Evolutionary conservation across 2,888 invertebrate genomes (phyloP), one percentile per base, ranked within the genome.

Genomic region (Phengaris alcon): DNA sequence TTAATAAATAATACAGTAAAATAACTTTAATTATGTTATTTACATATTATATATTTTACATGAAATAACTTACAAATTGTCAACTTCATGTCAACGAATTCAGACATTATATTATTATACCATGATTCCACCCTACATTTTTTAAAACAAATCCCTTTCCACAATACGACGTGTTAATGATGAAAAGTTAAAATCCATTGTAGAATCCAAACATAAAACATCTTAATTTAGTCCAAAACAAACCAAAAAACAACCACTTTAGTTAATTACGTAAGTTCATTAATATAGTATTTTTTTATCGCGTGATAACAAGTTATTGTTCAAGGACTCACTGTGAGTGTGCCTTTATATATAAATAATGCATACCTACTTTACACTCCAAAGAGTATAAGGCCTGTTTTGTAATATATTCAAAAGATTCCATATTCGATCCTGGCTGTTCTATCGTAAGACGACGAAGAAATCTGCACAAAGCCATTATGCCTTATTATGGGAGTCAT

Each of bases 401-500:
- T 54, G 52, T 72, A 52, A 54, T 72, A 35, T 35, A 72, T 72
- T 72, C 72, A 72, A 72, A 69, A 52, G 22, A 72, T 51, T 35
- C 51, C 15, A 52, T 72, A 72, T 72, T 22, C 35, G 35, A 52
- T 22, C 81, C 80, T 88, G 88, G 86, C 84, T 91, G 90, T 86
- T 87, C 82, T 84, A 86, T 91, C 90, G 90, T 92, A 90, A 93
- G 85, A 84, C 87, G 84, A 82, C 89, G 89, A 90, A 91, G 91
- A 91, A 91, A 87, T 82, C 87, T 87, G 87, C 82, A 91, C 89
- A 90, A 91, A 92, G 87, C 90, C 90, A 93, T 93, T 93, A 93
- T 89, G 90, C 88, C 90, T 89, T 92, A 93, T 92, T 93, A 93
- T 89, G 89, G 86, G 86, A 86, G 88, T 86, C 90, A 93, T 93